Percentiles rank a stretch among this genome's conserved stretches.
Conservation (phyloP, 2,797 vertebrate genomes). For the Furcifer pardalis region DNA sequence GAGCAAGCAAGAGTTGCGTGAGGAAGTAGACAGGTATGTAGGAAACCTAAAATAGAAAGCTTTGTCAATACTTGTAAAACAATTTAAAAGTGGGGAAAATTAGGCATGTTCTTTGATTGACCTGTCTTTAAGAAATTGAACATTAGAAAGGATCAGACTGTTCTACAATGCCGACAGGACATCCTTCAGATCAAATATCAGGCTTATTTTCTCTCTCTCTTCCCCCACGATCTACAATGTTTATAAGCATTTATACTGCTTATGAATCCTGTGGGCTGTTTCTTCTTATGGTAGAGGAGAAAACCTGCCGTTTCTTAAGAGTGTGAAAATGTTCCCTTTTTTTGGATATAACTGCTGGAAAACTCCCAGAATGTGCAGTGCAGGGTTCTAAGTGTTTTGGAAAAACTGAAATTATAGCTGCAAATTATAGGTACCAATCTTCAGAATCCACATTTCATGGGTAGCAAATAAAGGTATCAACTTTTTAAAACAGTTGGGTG, state of each 20-base stretch:
- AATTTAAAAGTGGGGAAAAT: neutral
- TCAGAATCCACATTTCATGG: neutral
- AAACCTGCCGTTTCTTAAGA: neutral
- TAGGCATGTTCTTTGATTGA: neutral
- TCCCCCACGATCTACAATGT: neutral
- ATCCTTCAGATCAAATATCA: neutral
- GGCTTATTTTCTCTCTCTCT: neutral
- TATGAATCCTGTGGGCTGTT: neutral
- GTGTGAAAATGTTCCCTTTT: neutral
- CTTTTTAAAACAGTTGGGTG: too few species aligned
- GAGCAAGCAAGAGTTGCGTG: conserved; percentile 80
- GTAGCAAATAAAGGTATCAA: neutral
- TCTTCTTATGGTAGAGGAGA: neutral
- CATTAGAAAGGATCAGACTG: neutral
- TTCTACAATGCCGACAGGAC: too few species aligned
- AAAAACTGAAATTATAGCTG: too few species aligned
- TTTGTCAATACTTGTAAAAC: neutral
- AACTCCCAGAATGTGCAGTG: too few species aligned
- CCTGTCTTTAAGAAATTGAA: too few species aligned
- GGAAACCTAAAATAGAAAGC: neutral
- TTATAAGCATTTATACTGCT: neutral
- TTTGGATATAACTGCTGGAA: too few species aligned
- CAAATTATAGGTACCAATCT: neutral
- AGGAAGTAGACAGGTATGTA: conserved; percentile 88
- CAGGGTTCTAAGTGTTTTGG: too few species aligned